Evolutionary conservation across 2,113 vertebrate species (phyloP), one percentile per base, ranked within the genome.

Genomic region (Peromyscus leucopus): DNA sequence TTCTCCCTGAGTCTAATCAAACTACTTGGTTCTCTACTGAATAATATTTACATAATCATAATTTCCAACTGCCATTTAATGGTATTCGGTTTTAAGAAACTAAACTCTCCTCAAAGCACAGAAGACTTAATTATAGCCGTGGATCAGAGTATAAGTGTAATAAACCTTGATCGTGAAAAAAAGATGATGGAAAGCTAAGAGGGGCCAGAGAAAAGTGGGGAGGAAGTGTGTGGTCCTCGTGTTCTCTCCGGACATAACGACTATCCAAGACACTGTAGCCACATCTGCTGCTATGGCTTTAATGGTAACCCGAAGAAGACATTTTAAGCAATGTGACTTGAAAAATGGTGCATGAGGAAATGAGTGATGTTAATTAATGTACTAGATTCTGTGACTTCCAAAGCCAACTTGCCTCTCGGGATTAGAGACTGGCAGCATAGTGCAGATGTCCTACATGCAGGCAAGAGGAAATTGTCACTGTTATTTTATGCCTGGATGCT

Each of bases 11-110:
- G 96, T 96, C 94, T 97, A 98, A 98, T 97, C 97, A 98, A 96
- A 97, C 75, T 92, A 88, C 85, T 89, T 95, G 82, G 92, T 95
- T 97, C 95, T 93, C 78, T 51, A 72, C 90, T 97, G 96, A 97
- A 97, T 97, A 94, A 95, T 97, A 97, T 97, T 97, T 97, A 97
- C 96, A 97, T 97, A 98, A 97, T 97, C 94, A 97, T 94, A 85
- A 93, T 97, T 98, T 97, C 78, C 85, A 90, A 97, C 95, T 97
- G 95, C 96, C 76, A 96, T 82, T 95, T 97, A 97, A 96, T 97
- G 96, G 67, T 83, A 86, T 97, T 97, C 31, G 21, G 97, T 95
- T 97, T 94, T 97, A 97, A 97, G 89, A 96, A 96, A 95, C 94
- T 67, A 97, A 94, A 80, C 92, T 90, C 94, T 95, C 92, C 26